Base-by-base conservation (phyloP, 2,888 invertebrate species). In the Scotopteryx bipunctaria region DNA sequence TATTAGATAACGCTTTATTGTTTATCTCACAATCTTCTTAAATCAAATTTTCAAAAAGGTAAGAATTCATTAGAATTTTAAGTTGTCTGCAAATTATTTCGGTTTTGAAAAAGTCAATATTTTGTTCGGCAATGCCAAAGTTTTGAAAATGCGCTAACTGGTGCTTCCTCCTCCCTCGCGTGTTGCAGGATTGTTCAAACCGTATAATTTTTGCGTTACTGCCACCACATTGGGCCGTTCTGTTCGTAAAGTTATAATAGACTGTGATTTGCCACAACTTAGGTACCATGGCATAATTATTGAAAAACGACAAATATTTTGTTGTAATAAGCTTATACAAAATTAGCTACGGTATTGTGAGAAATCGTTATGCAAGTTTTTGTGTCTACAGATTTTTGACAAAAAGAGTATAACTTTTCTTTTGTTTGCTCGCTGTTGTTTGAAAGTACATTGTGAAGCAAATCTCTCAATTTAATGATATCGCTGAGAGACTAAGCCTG, bases 201-300 rank as follows among this genome's bases (percentile, higher is more conserved):
- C 11, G 71, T 69, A 73, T 74, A 75, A 74, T 71, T 73, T 75
- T 69, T 69, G 66, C 69, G 66, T 76, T 71, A 67, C 62, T 66
- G 57, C 64, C 57, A 61, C 62, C 65, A 63, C 61, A 51, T 41
- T 38, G 47, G 33, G 5, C 23, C 16, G 9, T 42, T 36, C 16
- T 21, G 37, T 31, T 43, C 8, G 11, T 13, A 17, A 35, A 25
- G 23, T 33, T 41, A 25, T 27, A 33, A 38, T 47, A n/a, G 9
- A 32, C 47, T 41, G 14, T 33, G 15, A 47, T 46, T 37, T 46
- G 11, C 19, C 17, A 25, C 14, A 6, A 11, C 8, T 17, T 23
- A n/a, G 9, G 9, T n/a, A n/a, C 2, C 15, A 15, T 14, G 25
- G n/a, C 3, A 25, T 33, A 25, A 43, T 42, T 42, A 21, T 21